Conservation (phyloP, 92 coral and sea anemone genomes). For the Epizoanthus scotinus region DNA sequence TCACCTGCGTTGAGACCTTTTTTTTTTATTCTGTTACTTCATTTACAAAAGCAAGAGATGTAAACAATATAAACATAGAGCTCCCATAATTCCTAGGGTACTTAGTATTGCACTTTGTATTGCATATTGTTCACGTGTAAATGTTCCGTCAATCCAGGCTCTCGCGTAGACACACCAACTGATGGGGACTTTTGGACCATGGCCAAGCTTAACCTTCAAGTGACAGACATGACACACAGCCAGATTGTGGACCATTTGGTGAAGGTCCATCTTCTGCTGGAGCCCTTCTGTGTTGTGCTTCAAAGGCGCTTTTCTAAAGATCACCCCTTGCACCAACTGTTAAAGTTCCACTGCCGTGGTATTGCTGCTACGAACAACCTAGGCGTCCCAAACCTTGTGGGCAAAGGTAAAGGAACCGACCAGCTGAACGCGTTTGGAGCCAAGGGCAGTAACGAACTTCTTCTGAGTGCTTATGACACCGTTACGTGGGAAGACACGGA, state of each 20-base stretch:
- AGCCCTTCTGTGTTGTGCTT: constrained; percentile 48
- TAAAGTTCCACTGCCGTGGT: constrained; percentile 58
- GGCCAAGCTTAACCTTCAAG: constrained; percentile 62
- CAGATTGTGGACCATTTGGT: constrained; percentile 65
- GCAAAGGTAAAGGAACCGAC: background rate
- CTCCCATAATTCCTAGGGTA: too few species aligned
- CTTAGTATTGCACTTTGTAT: too few species aligned
- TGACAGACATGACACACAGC: constrained; percentile 55
- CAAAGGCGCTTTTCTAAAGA: constrained; percentile 33
- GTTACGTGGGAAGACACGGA: constrained; percentile 47
- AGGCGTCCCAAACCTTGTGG: constrained; percentile 39
- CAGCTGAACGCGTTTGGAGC: constrained; percentile 42
- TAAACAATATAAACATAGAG: too few species aligned
- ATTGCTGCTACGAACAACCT: constrained; percentile 32
- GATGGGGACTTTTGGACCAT: constrained; percentile 60
- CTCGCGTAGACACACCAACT: constrained; percentile 49
- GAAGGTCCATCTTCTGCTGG: constrained; percentile 50
- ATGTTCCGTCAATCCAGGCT: constrained; percentile 16
- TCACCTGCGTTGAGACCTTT: too few species aligned
- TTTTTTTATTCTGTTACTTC: too few species aligned
- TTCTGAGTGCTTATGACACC: constrained; percentile 26
- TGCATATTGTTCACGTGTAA: too few species aligned
- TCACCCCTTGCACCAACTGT: constrained; percentile 44
- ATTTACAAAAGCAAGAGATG: too few species aligned
- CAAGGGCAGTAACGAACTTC: constrained; percentile 41